phyloP scores from a whole-genome alignment of 53 echinoderm and acorn worm species.

The Zoroaster sp. region DNA sequence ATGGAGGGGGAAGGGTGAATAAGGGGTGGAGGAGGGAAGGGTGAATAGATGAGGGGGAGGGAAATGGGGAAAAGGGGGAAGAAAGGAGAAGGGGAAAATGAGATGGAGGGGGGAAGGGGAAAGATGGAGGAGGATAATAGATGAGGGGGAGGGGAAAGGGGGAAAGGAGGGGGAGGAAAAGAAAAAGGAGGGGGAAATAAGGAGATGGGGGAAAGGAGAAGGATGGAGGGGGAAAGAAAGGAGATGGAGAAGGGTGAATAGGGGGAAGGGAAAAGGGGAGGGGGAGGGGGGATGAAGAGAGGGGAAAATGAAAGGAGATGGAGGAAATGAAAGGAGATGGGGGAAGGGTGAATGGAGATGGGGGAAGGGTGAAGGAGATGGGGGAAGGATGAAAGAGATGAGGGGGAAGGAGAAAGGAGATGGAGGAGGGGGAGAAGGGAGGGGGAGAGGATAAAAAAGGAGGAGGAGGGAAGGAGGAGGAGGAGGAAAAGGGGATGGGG shows the following conservation, averaged over 20 bases:
- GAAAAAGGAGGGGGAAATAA: not conserved
- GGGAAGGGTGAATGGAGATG: not conserved
- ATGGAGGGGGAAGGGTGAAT: no score
- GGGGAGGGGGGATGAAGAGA: not conserved
- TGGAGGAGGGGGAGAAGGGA: not conserved
- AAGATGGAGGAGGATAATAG: not conserved
- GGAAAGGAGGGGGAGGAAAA: not conserved
- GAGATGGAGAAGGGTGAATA: not conserved
- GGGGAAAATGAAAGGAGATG: not conserved
- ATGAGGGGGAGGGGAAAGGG: not conserved
- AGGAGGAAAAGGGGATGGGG: not conserved
- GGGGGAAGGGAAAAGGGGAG: not conserved
- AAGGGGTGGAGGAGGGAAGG: not conserved
- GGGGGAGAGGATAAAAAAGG: not conserved
- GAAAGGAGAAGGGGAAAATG: not conserved
- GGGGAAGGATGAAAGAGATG: not conserved
- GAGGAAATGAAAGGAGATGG: not conserved
- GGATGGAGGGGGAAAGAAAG: not conserved
- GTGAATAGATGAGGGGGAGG: not conserved
- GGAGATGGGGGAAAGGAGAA: not conserved
- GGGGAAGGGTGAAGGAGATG: not conserved
- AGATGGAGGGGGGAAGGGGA: not conserved
- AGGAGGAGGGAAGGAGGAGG: not conserved
- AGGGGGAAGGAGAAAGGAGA: not conserved
- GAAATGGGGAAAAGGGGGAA: not conserved